A percentile compares a stretch with the other conserved stretches of the same genome.
Conservation (phyloP, 2,888 invertebrate species). For the Calephelis perditalis region DNA sequence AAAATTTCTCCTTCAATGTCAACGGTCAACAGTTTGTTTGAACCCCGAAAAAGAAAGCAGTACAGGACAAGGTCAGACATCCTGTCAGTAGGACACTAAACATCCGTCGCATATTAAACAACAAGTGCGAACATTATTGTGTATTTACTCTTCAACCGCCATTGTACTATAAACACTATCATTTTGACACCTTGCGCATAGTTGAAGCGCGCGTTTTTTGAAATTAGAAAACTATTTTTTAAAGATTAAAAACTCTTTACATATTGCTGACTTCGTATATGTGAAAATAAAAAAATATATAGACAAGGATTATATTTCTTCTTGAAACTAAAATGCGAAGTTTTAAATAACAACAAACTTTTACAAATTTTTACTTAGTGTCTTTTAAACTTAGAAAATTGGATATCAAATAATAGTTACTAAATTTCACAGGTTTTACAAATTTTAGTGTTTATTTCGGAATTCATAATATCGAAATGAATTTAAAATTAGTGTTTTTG, state of each 20-base stretch:
- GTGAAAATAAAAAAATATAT: too few relatives aligned
- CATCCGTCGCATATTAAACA: slow-evolving; percentile 51
- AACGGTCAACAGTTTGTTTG: slow-evolving; percentile 14
- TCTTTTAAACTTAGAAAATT: too few relatives aligned
- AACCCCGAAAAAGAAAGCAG: slow-evolving; percentile 49
- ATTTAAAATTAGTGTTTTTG: background rate
- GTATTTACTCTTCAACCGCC: slow-evolving; percentile 24
- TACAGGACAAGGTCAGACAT: slow-evolving; percentile 49
- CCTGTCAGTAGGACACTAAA: slow-evolving; percentile 56
- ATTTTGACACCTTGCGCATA: background rate
- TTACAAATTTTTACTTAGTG: too few relatives aligned
- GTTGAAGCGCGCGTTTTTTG: background rate
- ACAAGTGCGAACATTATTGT: slow-evolving; percentile 28
- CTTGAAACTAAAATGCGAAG: too few relatives aligned
- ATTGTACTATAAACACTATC: background rate
- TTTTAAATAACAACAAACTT: too few relatives aligned
- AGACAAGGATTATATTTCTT: too few relatives aligned
- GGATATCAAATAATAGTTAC: too few relatives aligned
- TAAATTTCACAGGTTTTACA: too few relatives aligned
- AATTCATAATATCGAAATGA: background rate
- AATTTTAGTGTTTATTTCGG: too few relatives aligned
- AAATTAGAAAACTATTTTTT: background rate
- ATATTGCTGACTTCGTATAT: too few relatives aligned
- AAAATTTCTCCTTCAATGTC: slow-evolving; percentile 3
- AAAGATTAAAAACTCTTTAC: too few relatives aligned